Percentiles rank a stretch among this genome's conserved stretches.
Conservation (phyloP, 2,888 invertebrate genomes). For the Lepidochitona cinerea region DNA sequence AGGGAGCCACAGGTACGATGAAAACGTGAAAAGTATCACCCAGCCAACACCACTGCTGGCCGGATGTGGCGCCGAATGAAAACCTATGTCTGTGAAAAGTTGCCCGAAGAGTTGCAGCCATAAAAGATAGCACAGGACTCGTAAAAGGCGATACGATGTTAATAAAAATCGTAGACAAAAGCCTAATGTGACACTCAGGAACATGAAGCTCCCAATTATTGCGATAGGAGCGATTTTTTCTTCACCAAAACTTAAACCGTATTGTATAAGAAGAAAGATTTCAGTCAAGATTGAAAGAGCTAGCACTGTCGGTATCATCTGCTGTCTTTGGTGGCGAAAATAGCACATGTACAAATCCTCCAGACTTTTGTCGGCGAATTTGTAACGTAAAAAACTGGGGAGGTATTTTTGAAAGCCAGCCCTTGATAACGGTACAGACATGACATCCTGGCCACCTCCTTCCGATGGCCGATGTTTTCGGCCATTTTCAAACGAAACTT, state of each 20-base stretch:
- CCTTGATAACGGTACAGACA: background rate
- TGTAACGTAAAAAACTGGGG: background rate
- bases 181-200: background rate
- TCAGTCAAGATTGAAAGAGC: background rate
- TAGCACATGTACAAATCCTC: background rate
- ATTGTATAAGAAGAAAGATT: background rate
- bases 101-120: background rate
- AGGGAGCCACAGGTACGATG: background rate
- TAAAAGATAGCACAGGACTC: background rate
- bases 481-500: too few species aligned
- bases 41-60: background rate
- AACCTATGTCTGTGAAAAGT: background rate
- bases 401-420: background rate
- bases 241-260: background rate
- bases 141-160: background rate
- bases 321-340: background rate
- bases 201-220: background rate
- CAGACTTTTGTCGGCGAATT: background rate
- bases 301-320: background rate
- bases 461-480: too few species aligned
- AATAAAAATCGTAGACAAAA: background rate
- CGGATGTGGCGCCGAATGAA: background rate
- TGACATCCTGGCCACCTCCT: background rate
- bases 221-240: background rate
- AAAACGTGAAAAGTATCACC: background rate